Conservation (phyloP, 2,888 invertebrate species). For the Drosophila pseudotakahashii region DNA sequence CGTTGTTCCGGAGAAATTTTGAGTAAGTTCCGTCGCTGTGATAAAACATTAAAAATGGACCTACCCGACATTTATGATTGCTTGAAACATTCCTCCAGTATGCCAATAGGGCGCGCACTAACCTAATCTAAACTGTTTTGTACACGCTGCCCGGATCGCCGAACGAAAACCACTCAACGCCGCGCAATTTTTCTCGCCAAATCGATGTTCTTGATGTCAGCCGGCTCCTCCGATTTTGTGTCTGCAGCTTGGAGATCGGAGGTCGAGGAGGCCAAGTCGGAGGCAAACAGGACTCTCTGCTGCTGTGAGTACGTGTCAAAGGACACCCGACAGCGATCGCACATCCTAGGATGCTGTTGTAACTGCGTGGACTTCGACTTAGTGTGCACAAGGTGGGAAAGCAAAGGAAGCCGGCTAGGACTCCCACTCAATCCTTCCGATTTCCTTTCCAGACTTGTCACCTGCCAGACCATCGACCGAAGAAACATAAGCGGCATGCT, state of each 20-base stretch:
- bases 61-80: background rate
- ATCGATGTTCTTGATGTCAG: conserved; percentile 56
- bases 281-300: conserved; percentile 82
- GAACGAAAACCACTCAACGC: background rate
- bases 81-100: background rate
- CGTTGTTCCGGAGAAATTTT: conserved; percentile 46
- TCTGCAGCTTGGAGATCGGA: conserved; percentile 41
- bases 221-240: conserved; percentile 44
- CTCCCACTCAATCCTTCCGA: background rate
- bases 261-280: conserved; percentile 4
- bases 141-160: conserved; percentile 32
- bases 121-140: conserved; percentile 39
- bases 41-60: conserved; percentile 12
- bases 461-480: conserved; percentile 64
- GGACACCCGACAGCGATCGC: conserved; percentile 83
- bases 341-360: conserved; percentile 86
- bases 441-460: conserved; percentile 59
- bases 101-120: conserved; percentile 6
- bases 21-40: conserved; percentile 33
- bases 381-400: conserved; percentile 85
- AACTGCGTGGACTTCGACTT: conserved; percentile 86
- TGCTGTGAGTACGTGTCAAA: conserved; percentile 87
- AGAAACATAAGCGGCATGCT: conserved; percentile 82
- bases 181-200: conserved; percentile 15
- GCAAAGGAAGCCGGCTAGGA: background rate